These are phyloP conservation scores for Ormia ochracea DNA, from an alignment of 2,888 invertebrate species.

Conservation along the genomic window DNA sequence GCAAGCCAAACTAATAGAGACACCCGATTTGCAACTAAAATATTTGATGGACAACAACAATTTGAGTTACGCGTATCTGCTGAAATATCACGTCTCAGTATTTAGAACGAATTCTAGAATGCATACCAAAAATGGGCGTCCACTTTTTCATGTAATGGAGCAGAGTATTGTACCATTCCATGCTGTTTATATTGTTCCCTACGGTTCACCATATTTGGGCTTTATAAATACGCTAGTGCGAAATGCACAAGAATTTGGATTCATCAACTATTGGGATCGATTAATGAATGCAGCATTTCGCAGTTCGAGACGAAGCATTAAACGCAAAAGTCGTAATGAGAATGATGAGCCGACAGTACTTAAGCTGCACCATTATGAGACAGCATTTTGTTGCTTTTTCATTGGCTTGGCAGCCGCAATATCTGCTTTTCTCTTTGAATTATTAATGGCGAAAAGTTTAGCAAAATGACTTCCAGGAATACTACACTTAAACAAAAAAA, in stretches of 20 bases:
- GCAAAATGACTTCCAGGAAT: too few species aligned
- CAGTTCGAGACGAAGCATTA: conserved; percentile 65
- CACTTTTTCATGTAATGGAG: conserved; percentile 77
- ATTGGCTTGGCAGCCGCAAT: conserved; percentile 67
- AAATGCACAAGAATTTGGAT: conserved; percentile 78
- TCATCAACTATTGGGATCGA: conserved; percentile 76
- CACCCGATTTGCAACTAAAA: conserved; percentile 76
- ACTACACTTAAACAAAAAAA: too few species aligned
- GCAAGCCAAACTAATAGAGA: conserved; percentile 73
- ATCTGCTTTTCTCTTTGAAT: conserved; percentile 68
- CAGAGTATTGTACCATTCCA: conserved; percentile 80
- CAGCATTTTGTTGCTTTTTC: conserved; percentile 71
- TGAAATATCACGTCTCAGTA: conserved; percentile 77
- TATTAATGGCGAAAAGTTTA: conserved; percentile 12
- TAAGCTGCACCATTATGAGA: conserved; percentile 71
- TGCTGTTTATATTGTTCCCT: conserved; percentile 79
- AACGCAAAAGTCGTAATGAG: conserved; percentile 55
- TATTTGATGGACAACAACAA: conserved; percentile 76
- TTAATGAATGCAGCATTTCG: conserved; percentile 69
- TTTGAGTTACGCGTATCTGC: conserved; percentile 78
- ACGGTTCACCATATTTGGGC: conserved; percentile 80
- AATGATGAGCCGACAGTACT: conserved; percentile 71
- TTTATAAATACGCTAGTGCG: conserved; percentile 77
- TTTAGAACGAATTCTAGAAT: conserved; percentile 68
- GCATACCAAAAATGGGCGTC: conserved; percentile 75